Evolutionary conservation across 2,888 invertebrate genomes (phyloP), one percentile per base, ranked within the genome.

Genomic region (Brenthis ino): DNA sequence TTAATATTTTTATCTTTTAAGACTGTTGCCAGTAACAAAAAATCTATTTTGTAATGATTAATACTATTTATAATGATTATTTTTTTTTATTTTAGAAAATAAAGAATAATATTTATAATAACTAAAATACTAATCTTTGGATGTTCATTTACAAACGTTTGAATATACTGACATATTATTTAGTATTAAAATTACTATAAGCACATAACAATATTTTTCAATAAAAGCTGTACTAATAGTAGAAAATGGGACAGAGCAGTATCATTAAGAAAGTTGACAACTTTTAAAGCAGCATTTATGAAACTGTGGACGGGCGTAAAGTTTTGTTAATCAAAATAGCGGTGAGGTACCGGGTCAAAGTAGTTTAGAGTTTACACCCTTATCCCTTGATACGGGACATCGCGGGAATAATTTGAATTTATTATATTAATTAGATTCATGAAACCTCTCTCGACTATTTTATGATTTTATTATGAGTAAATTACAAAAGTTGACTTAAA

Each of bases 301-400:
- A 84, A 85, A 84, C 79, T 82, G 80, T 79, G 79, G 74, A 70
- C 77, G 77, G 77, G 79, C 82, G 76, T 79, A 85, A 90, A 89
- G 82, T 89, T 90, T 86, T 81, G 87, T 87, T 87, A 89, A 88
- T 89, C 88, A 88, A 84, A 85, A 82, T 78, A 78, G 78, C 79
- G 80, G 77, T 75, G 80, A 79, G 80, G 77, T 69, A 71, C 74
- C 72, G 72, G 72, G 82, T 82, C 80, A 80, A 85, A 86, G 83
- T 87, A 86, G 83, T 87, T 82, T 82, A 74, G 76, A 84, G 83
- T 84, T 81, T 81, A 80, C 82, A 79, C 80, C 68, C 77, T 76
- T 79, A 81, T 82, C 84, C 84, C 85, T 80, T 77, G 81, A 77
- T 80, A 76, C 76, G 75, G 80, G 77, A 77, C 77, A 70, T 77